phyloP scores from a whole-genome alignment of 2,797 vertebrate species.

The Botia almorhae region DNA sequence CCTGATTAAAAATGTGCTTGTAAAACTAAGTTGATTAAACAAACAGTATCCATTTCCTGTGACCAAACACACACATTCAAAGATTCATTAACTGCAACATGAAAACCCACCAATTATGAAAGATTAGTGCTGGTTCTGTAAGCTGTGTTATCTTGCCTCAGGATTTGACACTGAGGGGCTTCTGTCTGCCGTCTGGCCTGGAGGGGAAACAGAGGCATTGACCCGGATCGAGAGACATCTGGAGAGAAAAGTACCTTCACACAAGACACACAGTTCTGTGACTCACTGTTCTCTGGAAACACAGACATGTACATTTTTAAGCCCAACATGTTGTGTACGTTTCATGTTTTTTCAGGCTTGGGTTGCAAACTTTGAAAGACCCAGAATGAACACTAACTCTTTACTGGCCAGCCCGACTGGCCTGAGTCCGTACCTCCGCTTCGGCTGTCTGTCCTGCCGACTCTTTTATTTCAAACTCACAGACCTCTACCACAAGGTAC shows the following conservation, averaged over 20 bases:
- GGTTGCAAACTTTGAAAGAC: conserved; percentile 82
- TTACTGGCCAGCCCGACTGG: conserved; percentile 80
- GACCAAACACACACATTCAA: background rate
- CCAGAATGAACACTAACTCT: conserved; percentile 82
- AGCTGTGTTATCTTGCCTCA: conserved; percentile 50
- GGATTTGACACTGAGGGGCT: conserved; percentile 81
- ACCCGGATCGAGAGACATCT: conserved; percentile 81
- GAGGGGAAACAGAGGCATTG: conserved; percentile 79
- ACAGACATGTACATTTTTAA: too few relatives aligned
- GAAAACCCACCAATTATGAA: conserved; percentile 14
- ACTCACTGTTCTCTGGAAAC: too few relatives aligned
- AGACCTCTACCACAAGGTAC: conserved; percentile 79
- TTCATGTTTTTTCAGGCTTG: conserved; percentile 71
- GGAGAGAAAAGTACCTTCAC: conserved; percentile 74
- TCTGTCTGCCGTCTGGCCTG: conserved; percentile 78
- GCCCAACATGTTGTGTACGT: background rate
- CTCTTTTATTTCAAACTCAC: conserved; percentile 85
- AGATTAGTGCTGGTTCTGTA: background rate
- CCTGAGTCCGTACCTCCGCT: conserved; percentile 81
- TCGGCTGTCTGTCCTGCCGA: conserved; percentile 82
- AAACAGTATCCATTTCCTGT: background rate
- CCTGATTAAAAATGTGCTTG: too few relatives aligned
- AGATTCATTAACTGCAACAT: conserved; percentile 4
- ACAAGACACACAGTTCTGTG: background rate
- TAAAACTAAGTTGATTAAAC: background rate